Conservation (phyloP, 1,140 invertebrate species). For the Lepeophtheirus salmonis region DNA sequence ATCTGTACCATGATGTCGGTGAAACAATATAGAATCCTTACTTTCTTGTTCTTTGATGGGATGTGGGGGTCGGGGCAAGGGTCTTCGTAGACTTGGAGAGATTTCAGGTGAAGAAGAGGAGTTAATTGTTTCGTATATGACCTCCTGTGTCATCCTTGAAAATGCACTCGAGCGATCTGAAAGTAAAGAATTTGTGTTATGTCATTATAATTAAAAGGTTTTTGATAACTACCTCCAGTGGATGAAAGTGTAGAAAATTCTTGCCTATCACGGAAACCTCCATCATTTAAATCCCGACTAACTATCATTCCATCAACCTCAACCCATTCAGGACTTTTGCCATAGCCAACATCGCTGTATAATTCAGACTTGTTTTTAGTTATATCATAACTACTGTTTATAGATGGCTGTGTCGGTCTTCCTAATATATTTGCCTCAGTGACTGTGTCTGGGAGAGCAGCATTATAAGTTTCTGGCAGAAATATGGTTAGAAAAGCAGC, state of each 20-base stretch:
- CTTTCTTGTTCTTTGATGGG: too few species aligned
- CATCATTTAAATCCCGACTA: slow-evolving; percentile 16
- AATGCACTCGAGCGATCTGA: not conserved
- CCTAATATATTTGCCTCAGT: slow-evolving; percentile 17
- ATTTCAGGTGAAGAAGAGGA: not conserved
- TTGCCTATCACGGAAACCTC: not conserved
- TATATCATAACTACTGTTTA: not conserved
- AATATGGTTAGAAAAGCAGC: slow-evolving; percentile 19
- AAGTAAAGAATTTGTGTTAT: too few species aligned
- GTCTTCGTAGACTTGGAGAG: not conserved
- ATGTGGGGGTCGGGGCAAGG: not conserved
- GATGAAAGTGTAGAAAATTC: not conserved
- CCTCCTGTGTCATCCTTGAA: not conserved
- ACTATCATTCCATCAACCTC: slow-evolving; percentile 20
- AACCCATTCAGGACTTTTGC: slow-evolving; percentile 20
- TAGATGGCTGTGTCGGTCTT: not conserved
- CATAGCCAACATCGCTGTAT: slow-evolving; percentile 19
- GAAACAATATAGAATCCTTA: too few species aligned
- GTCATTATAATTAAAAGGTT: too few species aligned
- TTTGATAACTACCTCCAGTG: not conserved
- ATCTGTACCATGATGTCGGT: not conserved
- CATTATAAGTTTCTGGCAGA: slow-evolving; percentile 21
- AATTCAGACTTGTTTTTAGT: not conserved
- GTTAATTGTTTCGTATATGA: not conserved
- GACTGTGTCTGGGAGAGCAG: slow-evolving; percentile 21